Conservation (phyloP, 2,797 vertebrate genomes). For the Dendrocincla fuliginosa region DNA sequence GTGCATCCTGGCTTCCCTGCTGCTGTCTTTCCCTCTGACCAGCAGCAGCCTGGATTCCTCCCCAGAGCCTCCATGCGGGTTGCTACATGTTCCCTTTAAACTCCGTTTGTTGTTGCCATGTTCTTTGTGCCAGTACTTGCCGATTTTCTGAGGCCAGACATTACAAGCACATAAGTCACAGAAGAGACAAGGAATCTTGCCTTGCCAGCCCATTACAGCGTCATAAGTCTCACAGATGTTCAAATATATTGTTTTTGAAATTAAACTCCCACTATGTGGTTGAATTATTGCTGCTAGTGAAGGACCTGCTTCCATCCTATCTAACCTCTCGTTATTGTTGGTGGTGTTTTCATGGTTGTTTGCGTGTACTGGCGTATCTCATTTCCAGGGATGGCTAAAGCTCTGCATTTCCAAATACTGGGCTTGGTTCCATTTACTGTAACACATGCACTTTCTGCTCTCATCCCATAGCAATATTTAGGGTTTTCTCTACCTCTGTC, state of each 20-base stretch:
- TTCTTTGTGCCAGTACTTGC: slow-evolving; percentile 28
- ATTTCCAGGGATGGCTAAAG: slow-evolving; percentile 3
- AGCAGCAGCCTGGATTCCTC: not conserved
- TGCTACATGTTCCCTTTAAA: slow-evolving; percentile 27
- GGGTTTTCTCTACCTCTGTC: not conserved
- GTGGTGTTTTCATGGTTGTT: not conserved
- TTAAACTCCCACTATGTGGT: slow-evolving; percentile 27
- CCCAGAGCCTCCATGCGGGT: not conserved
- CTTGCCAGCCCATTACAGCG: slow-evolving; percentile 34
- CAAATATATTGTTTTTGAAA: slow-evolving; percentile 57
- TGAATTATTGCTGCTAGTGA: slow-evolving; percentile 29
- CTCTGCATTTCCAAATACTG: not conserved
- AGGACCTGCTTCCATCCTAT: slow-evolving; percentile 39
- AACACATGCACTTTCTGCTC: not conserved
- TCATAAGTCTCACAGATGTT: slow-evolving; percentile 63
- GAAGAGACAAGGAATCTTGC: slow-evolving; percentile 34
- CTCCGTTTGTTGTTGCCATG: not conserved
- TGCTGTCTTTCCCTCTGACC: not conserved
- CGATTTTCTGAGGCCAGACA: slow-evolving; percentile 33
- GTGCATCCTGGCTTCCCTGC: not conserved
- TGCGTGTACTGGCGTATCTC: not conserved
- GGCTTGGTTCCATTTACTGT: not conserved
- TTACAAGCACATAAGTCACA: slow-evolving; percentile 47
- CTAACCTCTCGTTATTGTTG: not conserved
- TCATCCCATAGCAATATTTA: not conserved